Percentiles rank a stretch among this genome's conserved stretches.
Evolutionary conservation across 2,888 invertebrate species (phyloP).

Genomic region (Cremastobaeus sp.): DNA sequence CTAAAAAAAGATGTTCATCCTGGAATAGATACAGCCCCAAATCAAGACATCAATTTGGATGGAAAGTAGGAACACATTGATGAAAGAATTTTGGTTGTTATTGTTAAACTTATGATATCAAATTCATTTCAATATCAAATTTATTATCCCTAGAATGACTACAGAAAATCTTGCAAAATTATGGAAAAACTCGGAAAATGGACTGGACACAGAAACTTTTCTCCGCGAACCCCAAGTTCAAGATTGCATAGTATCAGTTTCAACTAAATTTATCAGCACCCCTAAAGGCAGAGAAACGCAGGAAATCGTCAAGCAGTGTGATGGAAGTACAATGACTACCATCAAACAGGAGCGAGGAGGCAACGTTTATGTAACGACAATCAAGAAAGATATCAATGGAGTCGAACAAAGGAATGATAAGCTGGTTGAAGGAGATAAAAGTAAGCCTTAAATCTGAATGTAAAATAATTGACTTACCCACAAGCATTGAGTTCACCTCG

Average conservation of each 20-base stretch:
- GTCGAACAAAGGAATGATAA: conserved; percentile 71
- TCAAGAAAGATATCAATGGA: conserved; percentile 71
- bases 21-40: conserved; percentile 66
- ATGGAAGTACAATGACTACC: conserved; percentile 82
- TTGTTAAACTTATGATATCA: neutral
- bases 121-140: neutral
- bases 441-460: conserved; percentile 62
- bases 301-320: conserved; percentile 80
- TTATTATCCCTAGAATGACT: conserved; percentile 64
- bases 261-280: conserved; percentile 79
- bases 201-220: conserved; percentile 3
- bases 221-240: conserved; percentile 69
- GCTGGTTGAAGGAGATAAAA: conserved; percentile 72
- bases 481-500: too few relatives aligned
- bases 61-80: conserved; percentile 78
- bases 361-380: conserved; percentile 71
- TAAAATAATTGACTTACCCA: conserved; percentile 10
- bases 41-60: conserved; percentile 80
- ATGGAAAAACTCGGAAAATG: conserved; percentile 67
- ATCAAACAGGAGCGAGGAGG: conserved; percentile 77
- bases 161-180: conserved; percentile 67
- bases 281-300: conserved; percentile 82
- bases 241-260: conserved; percentile 80
- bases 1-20: conserved; percentile 54
- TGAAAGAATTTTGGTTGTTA: neutral